Evolutionary conservation across 1,140 invertebrate species (phyloP), one percentile per base, ranked within the genome.

Genomic region (Halyomorpha halys): DNA sequence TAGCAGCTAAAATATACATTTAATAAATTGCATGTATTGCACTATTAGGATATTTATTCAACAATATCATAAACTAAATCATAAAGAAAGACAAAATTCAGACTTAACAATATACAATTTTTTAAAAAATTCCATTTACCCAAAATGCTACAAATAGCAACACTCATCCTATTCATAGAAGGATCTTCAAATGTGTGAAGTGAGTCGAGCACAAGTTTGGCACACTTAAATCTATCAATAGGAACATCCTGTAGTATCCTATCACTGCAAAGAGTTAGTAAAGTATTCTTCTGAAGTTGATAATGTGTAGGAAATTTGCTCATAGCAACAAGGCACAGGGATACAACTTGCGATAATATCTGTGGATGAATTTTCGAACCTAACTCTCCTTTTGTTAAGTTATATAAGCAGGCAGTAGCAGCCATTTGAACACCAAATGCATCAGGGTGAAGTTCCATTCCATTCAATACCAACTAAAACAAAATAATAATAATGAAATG

Each of bases 351-450:
- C 69, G 80, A 81, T 27, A 90, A 75, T 65, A 83, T 75, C 16
- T 76, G 76, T 1, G 86, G 85, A 75, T 89, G 86, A 61, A 90
- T 82, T 70, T 81, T 81, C 19, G 76, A 75, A 1, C 83, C 82
- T 3, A 86, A 72, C 68, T 85, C 82, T 18, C 81, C 82, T 71
- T 85, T 84, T 1, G 86, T 87, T 19, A 91, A 78, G 75, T 90
- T 90, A 71, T 90, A 90, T 19, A 90, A 76, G 73, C 87, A 90
- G 25, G 88, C 89, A 34, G 87, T 90, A 11, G 84, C 86, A 47
- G 87, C 86, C 81, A 90, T 86, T 76, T 90, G 88, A 47, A 90
- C 83, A 25, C 81, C 80, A 65, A 86, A 80, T 62, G 83, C 77
- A 59, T 80, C 79, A 5, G 81, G 80, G 75, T 89, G 83, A 23